Percentiles rank a stretch among this genome's conserved stretches.
Evolutionary conservation across 2,113 vertebrate genomes (phyloP).

Genomic region (Empidonax alnorum): DNA sequence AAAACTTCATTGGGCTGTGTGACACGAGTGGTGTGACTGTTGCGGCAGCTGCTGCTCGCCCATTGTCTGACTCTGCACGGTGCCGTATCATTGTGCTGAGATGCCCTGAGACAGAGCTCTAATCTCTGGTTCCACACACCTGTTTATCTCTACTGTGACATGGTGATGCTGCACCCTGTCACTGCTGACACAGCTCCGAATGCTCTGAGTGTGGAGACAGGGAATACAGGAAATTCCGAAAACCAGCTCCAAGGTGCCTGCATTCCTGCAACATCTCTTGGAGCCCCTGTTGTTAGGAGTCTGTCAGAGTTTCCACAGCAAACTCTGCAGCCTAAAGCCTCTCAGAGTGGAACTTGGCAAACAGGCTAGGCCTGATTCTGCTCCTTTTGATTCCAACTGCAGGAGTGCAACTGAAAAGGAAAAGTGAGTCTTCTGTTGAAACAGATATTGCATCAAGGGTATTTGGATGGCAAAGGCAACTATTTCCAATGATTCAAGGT

Average conservation of each 20-base stretch:
- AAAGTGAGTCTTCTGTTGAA: neutral
- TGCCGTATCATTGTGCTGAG: fast-evolving
- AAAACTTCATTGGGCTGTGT: neutral
- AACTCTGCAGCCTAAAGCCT: neutral
- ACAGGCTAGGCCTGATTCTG: neutral
- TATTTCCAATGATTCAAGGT: neutral
- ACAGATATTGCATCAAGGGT: neutral
- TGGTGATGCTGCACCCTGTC: fast-evolving
- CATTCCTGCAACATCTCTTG: neutral
- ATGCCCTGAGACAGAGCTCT: neutral
- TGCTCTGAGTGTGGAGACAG: neutral
- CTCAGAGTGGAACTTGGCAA: neutral
- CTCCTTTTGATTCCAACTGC: fast-evolving
- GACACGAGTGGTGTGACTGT: neutral
- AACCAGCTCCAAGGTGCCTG: neutral
- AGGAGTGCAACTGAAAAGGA: fast-evolving
- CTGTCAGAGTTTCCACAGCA: neutral
- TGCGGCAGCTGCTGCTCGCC: neutral
- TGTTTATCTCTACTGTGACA: neutral
- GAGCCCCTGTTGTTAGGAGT: neutral
- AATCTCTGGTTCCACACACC: neutral
- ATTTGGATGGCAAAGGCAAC: neutral
- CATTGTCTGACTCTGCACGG: neutral
- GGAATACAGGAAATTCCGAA: neutral
- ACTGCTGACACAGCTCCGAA: fast-evolving